Percentiles rank a stretch among this genome's conserved stretches.
phyloP scores from a whole-genome alignment of 2,888 invertebrate genomes.

The Leptinotarsa haldemani region DNA sequence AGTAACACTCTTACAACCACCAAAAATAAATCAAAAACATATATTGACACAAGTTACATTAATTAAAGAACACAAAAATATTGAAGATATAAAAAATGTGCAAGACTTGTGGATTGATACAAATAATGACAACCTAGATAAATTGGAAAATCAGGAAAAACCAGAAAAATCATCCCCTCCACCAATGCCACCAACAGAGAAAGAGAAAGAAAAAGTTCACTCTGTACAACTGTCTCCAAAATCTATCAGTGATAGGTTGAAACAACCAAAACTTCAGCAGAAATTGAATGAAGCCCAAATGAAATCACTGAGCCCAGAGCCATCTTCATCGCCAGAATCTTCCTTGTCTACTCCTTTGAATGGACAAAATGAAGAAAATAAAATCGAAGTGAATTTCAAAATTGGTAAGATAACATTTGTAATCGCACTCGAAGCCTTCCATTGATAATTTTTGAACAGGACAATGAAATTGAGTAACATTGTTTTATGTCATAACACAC shows the following conservation, averaged over 20 bases:
- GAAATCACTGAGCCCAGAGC: conserved; percentile 56
- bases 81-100: conserved; percentile 56
- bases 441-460: not conserved
- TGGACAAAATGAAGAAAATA: conserved; percentile 37
- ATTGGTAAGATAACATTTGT: conserved; percentile 48
- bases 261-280: conserved; percentile 61
- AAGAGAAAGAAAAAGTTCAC: conserved; percentile 39
- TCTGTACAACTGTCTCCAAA: conserved; percentile 49
- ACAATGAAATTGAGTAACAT: not conserved
- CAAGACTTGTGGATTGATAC: conserved; percentile 50
- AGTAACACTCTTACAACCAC: conserved; percentile 83
- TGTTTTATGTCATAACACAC: too few relatives aligned
- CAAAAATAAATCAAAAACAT: conserved; percentile 73
- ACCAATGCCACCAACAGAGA: conserved; percentile 26
- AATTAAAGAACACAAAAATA: conserved; percentile 50
- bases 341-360: not conserved
- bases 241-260: conserved; percentile 61
- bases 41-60: conserved; percentile 55
- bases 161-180: conserved; percentile 28
- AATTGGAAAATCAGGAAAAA: conserved; percentile 41
- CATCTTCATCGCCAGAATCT: conserved; percentile 42
- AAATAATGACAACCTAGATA: conserved; percentile 43
- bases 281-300: conserved; percentile 54
- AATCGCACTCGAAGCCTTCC: not conserved
- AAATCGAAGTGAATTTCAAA: conserved; percentile 50